Conservation (phyloP, 2,113 vertebrate species). For the Chloebia gouldiae region DNA sequence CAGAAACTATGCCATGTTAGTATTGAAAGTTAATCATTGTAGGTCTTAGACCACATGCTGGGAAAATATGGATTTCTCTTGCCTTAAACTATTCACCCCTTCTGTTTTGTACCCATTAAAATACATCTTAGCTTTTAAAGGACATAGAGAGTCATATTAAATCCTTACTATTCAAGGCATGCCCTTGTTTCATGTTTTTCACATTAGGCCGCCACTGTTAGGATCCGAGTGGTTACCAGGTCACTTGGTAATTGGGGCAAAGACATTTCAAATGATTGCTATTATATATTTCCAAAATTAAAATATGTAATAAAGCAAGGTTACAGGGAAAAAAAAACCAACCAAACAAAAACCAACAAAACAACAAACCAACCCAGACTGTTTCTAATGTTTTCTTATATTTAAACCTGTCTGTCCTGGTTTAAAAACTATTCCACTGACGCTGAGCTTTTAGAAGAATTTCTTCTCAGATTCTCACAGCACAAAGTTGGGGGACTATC, state of each 20-base stretch:
- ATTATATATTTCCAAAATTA: conserved; percentile 37
- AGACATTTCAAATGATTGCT: conserved; percentile 3
- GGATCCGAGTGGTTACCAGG: conserved; percentile 46
- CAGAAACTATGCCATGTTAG: not conserved
- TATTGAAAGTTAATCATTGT: not conserved
- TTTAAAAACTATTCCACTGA: not conserved
- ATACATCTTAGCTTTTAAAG: conserved; percentile 11
- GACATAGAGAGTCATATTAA: not conserved
- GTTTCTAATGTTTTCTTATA: not conserved
- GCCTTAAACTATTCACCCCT: conserved; percentile 1
- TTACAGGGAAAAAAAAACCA: fast-evolving
- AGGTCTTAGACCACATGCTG: not conserved
- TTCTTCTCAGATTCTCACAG: not conserved
- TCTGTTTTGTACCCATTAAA: not conserved
- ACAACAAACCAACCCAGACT: not conserved
- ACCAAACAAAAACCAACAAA: not conserved
- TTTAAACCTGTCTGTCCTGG: not conserved
- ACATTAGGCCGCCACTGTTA: not conserved
- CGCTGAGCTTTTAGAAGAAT: not conserved
- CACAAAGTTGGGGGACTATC: not conserved
- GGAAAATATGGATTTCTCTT: not conserved
- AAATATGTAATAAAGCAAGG: not conserved
- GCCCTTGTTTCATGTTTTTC: not conserved
- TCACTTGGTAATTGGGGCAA: conserved; percentile 68
- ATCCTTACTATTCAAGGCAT: conserved; percentile 9